Conservation (phyloP, 2,113 vertebrate species). For the Poecile atricapillus region DNA sequence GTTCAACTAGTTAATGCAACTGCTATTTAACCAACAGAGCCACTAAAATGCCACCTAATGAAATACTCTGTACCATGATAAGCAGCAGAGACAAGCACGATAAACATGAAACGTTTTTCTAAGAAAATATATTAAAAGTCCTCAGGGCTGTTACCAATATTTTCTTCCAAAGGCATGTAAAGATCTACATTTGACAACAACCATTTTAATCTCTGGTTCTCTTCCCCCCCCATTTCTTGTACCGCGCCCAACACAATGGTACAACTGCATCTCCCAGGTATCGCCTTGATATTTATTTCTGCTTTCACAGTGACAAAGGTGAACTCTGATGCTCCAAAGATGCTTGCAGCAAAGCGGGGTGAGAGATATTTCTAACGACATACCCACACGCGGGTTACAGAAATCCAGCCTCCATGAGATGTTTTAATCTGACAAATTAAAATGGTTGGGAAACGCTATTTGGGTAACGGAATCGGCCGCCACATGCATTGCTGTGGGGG, state of each 20-base stretch:
- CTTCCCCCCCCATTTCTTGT: neutral
- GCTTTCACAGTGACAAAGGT: constrained; percentile 30
- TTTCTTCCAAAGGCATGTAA: neutral
- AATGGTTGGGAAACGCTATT: constrained; percentile 56
- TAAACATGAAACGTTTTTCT: neutral
- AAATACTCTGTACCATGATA: neutral
- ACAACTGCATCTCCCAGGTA: constrained; percentile 23
- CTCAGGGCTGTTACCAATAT: neutral
- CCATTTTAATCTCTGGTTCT: constrained; percentile 23
- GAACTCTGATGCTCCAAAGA: constrained; percentile 37
- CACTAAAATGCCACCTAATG: constrained; percentile 37
- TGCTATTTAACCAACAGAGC: constrained; percentile 25
- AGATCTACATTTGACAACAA: constrained; percentile 34
- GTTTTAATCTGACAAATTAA: constrained; percentile 48
- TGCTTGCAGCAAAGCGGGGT: constrained; percentile 17
- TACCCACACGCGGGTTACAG: neutral
- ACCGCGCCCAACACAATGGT: constrained; percentile 56
- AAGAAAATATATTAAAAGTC: neutral
- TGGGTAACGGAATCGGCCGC: constrained; percentile 36
- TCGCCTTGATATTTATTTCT: neutral
- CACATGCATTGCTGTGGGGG: constrained; percentile 15
- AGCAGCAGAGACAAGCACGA: constrained; percentile 1
- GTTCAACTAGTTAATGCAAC: constrained; percentile 41
- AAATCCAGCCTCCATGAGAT: constrained; percentile 32
- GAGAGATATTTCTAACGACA: constrained; percentile 7